Percentiles rank a stretch among this genome's conserved stretches.
Conservation (phyloP, 1,140 invertebrate species). For the Drosophila ironensis region DNA sequence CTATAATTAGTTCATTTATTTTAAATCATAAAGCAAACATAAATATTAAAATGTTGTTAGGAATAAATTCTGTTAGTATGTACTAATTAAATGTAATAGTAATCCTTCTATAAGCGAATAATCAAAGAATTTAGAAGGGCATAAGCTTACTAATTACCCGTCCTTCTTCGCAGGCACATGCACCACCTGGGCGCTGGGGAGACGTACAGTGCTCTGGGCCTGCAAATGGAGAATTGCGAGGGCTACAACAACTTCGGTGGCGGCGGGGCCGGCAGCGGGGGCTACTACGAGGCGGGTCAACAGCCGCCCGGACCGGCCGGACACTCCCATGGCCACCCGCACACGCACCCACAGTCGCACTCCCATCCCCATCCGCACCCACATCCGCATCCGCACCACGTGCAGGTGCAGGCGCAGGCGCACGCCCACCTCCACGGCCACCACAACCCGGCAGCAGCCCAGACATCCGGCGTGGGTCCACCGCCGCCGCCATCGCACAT, state of each 20-base stretch:
- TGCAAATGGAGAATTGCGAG: slow-evolving; percentile 81
- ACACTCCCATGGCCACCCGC: slow-evolving; percentile 41
- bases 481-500: slow-evolving; percentile 48
- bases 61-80: too few species aligned
- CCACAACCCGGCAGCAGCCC: slow-evolving; percentile 72
- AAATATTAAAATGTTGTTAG: too few species aligned
- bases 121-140: background rate
- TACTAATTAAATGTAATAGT: too few species aligned
- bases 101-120: too few species aligned
- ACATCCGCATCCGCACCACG: slow-evolving; percentile 18
- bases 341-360: slow-evolving; percentile 29
- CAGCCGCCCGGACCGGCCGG: slow-evolving; percentile 51
- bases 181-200: slow-evolving; percentile 69
- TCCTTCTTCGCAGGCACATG: slow-evolving; percentile 46
- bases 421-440: slow-evolving; percentile 82
- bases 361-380: slow-evolving; percentile 35
- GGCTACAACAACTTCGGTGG: slow-evolving; percentile 69
- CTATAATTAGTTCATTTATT: too few species aligned
- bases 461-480: slow-evolving; percentile 25
- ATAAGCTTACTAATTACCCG: background rate
- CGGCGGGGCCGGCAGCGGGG: slow-evolving; percentile 2
- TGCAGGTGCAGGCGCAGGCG: slow-evolving; percentile 70
- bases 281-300: slow-evolving; percentile 59
- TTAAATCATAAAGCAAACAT: too few species aligned
- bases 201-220: slow-evolving; percentile 70